Evolutionary conservation across 2,888 invertebrate species (phyloP).

Genomic region (Lepidocyrtinus sp.): DNA sequence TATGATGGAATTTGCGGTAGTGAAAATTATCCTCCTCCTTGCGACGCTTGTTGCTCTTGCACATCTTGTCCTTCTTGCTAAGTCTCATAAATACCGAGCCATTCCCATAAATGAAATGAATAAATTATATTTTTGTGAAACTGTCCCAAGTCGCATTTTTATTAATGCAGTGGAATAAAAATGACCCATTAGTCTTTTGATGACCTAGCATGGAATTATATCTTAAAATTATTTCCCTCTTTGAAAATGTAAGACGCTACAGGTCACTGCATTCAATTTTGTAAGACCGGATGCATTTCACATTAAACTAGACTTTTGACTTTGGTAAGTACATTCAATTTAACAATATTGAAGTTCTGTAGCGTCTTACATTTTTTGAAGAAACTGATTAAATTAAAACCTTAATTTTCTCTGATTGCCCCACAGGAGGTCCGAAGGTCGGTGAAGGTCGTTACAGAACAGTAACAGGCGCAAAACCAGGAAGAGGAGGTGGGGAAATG

Average conservation of each 20-base stretch:
- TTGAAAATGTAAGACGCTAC: slow-evolving; percentile 49
- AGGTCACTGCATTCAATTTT: slow-evolving; percentile 39
- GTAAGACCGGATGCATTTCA: not conserved
- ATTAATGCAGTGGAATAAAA: no score
- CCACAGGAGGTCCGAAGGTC: slow-evolving; percentile 29
- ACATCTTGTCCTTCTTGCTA: not conserved
- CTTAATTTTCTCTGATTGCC: not conserved
- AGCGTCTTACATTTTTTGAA: slow-evolving; percentile 40
- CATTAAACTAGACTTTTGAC: not conserved
- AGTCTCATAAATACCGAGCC: not conserved
- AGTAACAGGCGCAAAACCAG: not conserved
- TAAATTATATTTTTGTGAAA: no score
- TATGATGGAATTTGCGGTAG: slow-evolving; percentile 49
- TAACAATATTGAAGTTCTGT: no score
- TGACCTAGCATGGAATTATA: no score
- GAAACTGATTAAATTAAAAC: not conserved
- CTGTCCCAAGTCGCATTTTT: no score
- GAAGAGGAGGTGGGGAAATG: not conserved
- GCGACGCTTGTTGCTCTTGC: slow-evolving; percentile 5
- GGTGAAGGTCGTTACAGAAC: slow-evolving; percentile 33
- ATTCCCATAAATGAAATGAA: not conserved
- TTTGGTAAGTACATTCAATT: slow-evolving; percentile 14
- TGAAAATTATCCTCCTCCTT: slow-evolving; percentile 23
- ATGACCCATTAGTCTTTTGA: no score
- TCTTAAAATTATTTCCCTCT: not conserved